Percentiles rank a stretch among this genome's conserved stretches.
These are phyloP conservation scores for Pelusios castaneus DNA, from an alignment of 2,113 vertebrate species.

Conservation along the genomic window DNA sequence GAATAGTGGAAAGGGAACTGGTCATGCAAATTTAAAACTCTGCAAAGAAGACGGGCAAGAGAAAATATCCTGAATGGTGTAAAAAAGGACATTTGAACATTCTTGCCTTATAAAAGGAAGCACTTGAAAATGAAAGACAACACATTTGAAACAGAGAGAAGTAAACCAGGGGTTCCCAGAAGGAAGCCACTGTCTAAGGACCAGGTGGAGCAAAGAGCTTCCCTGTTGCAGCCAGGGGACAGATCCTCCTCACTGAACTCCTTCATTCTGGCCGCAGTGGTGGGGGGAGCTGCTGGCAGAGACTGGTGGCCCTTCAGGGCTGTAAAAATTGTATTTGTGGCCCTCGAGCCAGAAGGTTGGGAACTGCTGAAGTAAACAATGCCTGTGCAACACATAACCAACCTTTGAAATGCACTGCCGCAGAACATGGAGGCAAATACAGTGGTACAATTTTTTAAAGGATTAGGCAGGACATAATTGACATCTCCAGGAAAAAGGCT, in stretches of 20 bases:
- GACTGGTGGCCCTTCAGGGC: too few relatives aligned
- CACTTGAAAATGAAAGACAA: neutral
- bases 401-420: neutral
- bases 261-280: too few relatives aligned
- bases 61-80: neutral
- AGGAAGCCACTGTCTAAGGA: too few relatives aligned
- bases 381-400: neutral
- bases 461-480: neutral
- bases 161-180: neutral
- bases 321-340: too few relatives aligned
- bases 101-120: neutral
- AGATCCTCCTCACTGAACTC: too few relatives aligned
- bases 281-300: too few relatives aligned
- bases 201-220: too few relatives aligned
- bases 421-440: neutral
- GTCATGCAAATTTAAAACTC: neutral
- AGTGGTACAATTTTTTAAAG: neutral
- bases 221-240: too few relatives aligned
- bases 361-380: neutral
- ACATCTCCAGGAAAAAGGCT: neutral
- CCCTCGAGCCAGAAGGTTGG: too few relatives aligned
- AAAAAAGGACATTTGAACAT: neutral
- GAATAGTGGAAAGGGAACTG: neutral
- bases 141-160: neutral
- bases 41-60: neutral